These are phyloP conservation scores for Garrulus glandarius DNA, from an alignment of 2,797 vertebrate species.

Conservation along the genomic window DNA sequence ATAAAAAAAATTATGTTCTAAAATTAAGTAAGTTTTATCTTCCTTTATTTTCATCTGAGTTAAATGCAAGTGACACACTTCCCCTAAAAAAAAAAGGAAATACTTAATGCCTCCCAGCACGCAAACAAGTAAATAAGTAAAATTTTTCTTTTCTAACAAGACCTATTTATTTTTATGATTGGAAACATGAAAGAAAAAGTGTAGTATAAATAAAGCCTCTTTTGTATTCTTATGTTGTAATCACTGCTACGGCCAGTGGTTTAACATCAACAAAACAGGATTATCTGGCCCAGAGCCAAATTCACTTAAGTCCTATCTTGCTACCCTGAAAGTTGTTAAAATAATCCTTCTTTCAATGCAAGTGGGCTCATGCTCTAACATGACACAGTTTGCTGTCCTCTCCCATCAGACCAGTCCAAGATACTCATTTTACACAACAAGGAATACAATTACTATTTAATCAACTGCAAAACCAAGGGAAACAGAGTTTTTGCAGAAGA, in stretches of 20 bases:
- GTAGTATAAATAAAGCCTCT: conserved; percentile 20
- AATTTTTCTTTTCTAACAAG: not conserved
- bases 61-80: conserved; percentile 26
- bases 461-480: not conserved
- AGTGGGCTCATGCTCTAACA: not conserved
- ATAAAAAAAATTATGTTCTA: not conserved
- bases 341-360: not conserved
- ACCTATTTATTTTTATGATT: not conserved
- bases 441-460: not conserved
- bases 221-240: conserved; percentile 12
- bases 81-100: not conserved
- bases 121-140: not conserved
- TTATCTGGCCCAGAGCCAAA: not conserved
- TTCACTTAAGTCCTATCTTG: not conserved
- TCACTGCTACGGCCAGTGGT: not conserved
- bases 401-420: not conserved
- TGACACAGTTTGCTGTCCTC: not conserved
- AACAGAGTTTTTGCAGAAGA: not conserved
- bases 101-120: not conserved
- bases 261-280: not conserved
- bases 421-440: not conserved
- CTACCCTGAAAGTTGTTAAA: not conserved
- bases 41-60: conserved; percentile 39
- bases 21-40: conserved; percentile 64
- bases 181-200: conserved; percentile 32